Evolutionary conservation across 2,113 vertebrate species (phyloP).

Genomic region (Neotragus moschatus): DNA sequence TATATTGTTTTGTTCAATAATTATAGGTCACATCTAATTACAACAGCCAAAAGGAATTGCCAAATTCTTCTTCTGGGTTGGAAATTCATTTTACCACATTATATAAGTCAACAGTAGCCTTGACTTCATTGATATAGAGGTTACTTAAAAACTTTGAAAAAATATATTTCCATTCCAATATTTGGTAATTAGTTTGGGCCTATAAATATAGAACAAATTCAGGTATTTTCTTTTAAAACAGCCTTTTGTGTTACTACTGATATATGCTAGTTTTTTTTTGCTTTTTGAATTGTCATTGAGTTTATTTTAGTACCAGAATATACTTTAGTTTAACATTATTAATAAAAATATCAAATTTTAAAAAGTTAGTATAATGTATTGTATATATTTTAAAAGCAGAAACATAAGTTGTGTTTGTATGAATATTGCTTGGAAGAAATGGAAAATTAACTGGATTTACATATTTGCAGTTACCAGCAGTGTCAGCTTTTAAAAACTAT

Average conservation of each 20-base stretch:
- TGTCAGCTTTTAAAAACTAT: not conserved
- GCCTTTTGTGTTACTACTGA: slow-evolving; percentile 63
- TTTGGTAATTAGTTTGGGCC: slow-evolving; percentile 58
- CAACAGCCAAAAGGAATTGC: slow-evolving; percentile 17
- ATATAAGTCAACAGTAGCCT: not conserved
- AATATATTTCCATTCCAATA: slow-evolving; percentile 18
- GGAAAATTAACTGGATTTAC: slow-evolving; percentile 2
- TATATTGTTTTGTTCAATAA: slow-evolving; percentile 68
- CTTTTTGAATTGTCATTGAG: slow-evolving; percentile 22
- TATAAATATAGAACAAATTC: slow-evolving; percentile 71
- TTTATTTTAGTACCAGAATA: slow-evolving; percentile 47
- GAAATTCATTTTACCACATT: slow-evolving; percentile 17
- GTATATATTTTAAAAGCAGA: slow-evolving; percentile 36
- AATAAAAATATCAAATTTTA: slow-evolving; percentile 27
- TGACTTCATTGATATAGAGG: slow-evolving; percentile 11
- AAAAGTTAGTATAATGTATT: not conserved
- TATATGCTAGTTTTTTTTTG: not conserved
- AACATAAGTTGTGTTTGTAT: not conserved
- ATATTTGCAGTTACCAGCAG: not conserved
- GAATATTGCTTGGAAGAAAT: not conserved
- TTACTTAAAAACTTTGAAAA: slow-evolving; percentile 25
- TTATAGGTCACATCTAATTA: slow-evolving; percentile 71
- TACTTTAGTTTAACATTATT: slow-evolving; percentile 53
- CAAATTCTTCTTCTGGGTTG: slow-evolving; percentile 30
- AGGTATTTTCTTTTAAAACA: slow-evolving; percentile 31